Base-by-base conservation (phyloP, 1,140 invertebrate genomes). In the Lethrus apterus region DNA sequence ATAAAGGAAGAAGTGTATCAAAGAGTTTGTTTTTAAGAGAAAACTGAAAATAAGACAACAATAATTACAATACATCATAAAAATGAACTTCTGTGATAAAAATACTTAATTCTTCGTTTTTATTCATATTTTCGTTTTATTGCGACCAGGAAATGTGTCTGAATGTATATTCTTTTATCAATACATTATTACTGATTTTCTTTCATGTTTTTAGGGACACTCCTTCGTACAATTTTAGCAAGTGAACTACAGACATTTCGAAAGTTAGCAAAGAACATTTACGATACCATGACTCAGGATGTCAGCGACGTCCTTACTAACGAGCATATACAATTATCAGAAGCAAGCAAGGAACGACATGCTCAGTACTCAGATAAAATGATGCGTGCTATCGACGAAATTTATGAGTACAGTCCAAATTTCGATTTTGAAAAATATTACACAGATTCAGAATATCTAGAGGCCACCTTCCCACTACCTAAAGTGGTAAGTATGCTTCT, bases 211-310 rank as follows among this genome's bases (percentile, higher is more conserved):
- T 20, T 29, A 59, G 57, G 55, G 5, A 50, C 56, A 44, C 11
- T 41, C 2, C 43, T 64, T 8, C 48, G 55, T 7, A 35, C 44
- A 35, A 51, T 63, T 9, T 49, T 64, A 40, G 53, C 46, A 2
- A 56, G 60, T 4, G 62, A 66, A 31, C 15, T 64, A 13, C 35
- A 41, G 2, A 29, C 48, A 2, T 66, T 66, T 46, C 54, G 55
- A 23, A 59, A 45, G 30, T 38, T 60, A n/a, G 55, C 59, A 2
- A 55, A 50, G 15, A 59, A 56, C 46, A 54, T 66, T 10, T 66
- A 64, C 42, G 60, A 64, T 11, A 66, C 59, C 8, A 66, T 64
- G 58, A 62, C 60, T 0, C 54, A 66, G 48, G 64, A 66, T 40
- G 54, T 63, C 13, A 64, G 60, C 44, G 64, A 66, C 30, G 64